Conservation (phyloP, 2,888 invertebrate genomes). For the Unio pictorum region DNA sequence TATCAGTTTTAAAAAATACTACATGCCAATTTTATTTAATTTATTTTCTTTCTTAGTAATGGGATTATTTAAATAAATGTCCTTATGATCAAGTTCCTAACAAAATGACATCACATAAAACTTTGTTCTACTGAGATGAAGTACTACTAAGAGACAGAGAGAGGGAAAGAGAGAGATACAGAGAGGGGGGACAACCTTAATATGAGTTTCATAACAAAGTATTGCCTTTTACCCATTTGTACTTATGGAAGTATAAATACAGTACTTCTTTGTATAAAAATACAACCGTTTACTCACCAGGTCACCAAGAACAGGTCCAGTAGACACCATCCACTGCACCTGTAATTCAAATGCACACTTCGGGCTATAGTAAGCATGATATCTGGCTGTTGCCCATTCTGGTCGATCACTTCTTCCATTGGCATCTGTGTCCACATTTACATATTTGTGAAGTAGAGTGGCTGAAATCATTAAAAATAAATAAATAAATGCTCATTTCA, state of each 20-base stretch:
- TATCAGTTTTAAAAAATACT: no score
- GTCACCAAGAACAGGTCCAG: conserved; percentile 94
- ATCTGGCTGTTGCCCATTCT: conserved; percentile 95
- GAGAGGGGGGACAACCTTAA: no score
- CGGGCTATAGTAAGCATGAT: conserved; percentile 90
- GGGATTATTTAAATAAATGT: no score
- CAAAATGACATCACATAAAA: no score
- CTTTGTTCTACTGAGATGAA: no score
- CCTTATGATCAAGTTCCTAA: no score
- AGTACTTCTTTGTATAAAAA: not conserved
- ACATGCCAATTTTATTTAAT: no score
- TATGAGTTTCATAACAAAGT: not conserved
- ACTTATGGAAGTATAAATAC: not conserved
- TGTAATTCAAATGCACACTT: conserved; percentile 95
- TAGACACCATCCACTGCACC: conserved; percentile 97
- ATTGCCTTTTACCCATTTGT: not conserved
- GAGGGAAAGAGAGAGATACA: no score
- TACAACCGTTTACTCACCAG: conserved; percentile 56
- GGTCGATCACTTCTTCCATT: conserved; percentile 76
- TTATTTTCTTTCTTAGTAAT: no score
- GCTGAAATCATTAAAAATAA: conserved; percentile 32
- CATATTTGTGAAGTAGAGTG: conserved; percentile 62
- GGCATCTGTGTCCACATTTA: conserved; percentile 68
- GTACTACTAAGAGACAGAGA: no score
- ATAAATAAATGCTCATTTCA: not conserved